A percentile compares a stretch with the other conserved stretches of the same genome.
Conservation (phyloP, 2,888 invertebrate genomes). For the Dasypogon diadema region DNA sequence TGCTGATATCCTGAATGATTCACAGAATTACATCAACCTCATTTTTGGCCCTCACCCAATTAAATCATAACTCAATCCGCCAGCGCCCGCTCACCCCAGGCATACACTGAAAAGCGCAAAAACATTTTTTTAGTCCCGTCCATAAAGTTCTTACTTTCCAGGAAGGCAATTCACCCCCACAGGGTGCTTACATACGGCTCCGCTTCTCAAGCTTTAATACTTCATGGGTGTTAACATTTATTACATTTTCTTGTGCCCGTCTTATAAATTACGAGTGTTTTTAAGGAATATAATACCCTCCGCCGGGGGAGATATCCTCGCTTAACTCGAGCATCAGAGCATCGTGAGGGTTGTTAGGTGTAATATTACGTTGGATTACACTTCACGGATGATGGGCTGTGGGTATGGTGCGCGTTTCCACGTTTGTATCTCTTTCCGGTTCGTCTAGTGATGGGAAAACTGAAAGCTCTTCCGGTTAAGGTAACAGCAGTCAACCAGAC, state of each 20-base stretch:
- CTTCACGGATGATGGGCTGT: constrained; percentile 15
- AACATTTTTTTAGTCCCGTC: not conserved
- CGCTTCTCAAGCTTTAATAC: constrained; percentile 7
- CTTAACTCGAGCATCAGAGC: constrained; percentile 31
- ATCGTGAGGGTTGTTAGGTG: constrained; percentile 39
- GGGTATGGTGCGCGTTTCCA: constrained; percentile 1
- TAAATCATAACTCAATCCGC: constrained; percentile 45
- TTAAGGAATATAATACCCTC: constrained; percentile 41
- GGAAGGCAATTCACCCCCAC: constrained; percentile 35
- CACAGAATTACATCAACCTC: constrained; percentile 26
- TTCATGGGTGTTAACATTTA: constrained; percentile 47
- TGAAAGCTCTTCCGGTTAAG: not conserved
- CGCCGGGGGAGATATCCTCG: constrained; percentile 29
- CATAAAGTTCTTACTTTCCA: constrained; percentile 3
- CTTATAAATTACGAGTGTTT: constrained; percentile 47
- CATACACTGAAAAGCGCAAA: not conserved
- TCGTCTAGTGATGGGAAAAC: constrained; percentile 22
- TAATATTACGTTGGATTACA: constrained; percentile 40
- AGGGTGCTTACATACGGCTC: not conserved
- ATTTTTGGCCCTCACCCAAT: constrained; percentile 44
- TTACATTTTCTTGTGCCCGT: constrained; percentile 39
- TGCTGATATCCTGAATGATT: constrained; percentile 44
- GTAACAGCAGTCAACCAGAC: not conserved
- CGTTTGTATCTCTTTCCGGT: not conserved
- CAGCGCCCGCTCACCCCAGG: not conserved